Evolutionary conservation across 2,113 vertebrate genomes (phyloP).

Genomic region (Indicator indicator): DNA sequence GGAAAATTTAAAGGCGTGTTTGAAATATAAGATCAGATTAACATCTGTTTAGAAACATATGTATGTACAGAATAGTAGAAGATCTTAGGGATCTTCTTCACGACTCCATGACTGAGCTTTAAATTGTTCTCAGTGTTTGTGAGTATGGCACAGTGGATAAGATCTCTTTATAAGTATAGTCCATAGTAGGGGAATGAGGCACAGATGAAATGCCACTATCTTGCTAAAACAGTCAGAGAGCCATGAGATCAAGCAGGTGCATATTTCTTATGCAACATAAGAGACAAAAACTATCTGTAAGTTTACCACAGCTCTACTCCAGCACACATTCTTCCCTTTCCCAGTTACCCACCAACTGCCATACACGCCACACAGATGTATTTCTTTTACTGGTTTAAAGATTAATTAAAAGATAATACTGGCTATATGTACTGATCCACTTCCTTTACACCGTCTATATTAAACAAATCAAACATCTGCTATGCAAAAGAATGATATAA

Average conservation of each 20-base stretch:
- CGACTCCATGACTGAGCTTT: neutral
- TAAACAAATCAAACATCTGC: neutral
- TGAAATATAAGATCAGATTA: neutral
- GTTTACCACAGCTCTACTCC: neutral
- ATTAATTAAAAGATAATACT: neutral
- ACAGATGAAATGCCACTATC: neutral
- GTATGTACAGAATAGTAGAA: neutral
- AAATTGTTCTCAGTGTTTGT: neutral
- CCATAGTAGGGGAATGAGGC: constrained; percentile 8
- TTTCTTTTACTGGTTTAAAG: neutral
- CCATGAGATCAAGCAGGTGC: neutral
- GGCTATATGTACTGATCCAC: neutral
- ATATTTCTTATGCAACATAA: neutral
- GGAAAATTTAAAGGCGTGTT: neutral
- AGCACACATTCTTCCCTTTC: neutral
- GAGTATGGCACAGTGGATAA: neutral
- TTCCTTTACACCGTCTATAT: neutral
- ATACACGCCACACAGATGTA: neutral
- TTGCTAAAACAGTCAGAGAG: constrained; percentile 25
- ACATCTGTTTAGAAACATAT: neutral
- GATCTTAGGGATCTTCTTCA: neutral
- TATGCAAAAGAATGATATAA: neutral
- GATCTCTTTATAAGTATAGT: constrained; percentile 13
- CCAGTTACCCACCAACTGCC: neutral
- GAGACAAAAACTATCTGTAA: neutral